A percentile compares a stretch with the other conserved stretches of the same genome.
These are phyloP conservation scores for Aurelia sp. DNA, from an alignment of 30 jellyfish, hydroid and myxozoan species.

Conservation along the genomic window DNA sequence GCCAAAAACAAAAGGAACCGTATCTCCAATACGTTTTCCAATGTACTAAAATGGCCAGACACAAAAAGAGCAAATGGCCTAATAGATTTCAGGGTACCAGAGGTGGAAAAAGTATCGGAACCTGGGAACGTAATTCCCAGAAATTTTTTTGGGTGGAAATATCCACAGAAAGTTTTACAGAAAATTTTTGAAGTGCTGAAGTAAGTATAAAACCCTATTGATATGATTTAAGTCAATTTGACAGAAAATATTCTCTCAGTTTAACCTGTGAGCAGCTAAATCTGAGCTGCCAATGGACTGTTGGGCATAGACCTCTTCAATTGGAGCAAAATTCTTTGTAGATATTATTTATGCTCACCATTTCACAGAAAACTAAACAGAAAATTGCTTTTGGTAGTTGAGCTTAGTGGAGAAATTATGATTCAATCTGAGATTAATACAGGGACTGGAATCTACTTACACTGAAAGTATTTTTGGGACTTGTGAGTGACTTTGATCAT, in stretches of 20 bases:
- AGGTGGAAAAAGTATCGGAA: too few relatives aligned
- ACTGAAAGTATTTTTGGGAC: neutral
- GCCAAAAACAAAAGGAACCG: too few relatives aligned
- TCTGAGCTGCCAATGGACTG: neutral
- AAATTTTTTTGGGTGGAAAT: too few relatives aligned
- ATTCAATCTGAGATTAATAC: neutral
- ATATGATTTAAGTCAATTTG: neutral
- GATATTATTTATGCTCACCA: neutral
- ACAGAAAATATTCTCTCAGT: neutral
- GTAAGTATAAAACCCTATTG: neutral
- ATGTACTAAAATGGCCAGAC: too few relatives aligned
- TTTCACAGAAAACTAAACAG: neutral
- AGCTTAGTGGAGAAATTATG: neutral
- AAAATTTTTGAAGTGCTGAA: too few relatives aligned
- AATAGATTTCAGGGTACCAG: too few relatives aligned
- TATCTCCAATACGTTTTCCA: too few relatives aligned
- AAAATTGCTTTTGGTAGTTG: neutral
- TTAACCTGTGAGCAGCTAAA: neutral
- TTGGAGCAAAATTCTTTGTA: neutral
- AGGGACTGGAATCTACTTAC: conserved; percentile 1
- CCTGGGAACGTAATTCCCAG: too few relatives aligned
- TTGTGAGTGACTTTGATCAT: neutral
- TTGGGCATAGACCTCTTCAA: neutral
- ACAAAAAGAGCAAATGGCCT: too few relatives aligned
- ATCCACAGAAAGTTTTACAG: too few relatives aligned